Base-by-base conservation (phyloP, 1,140 invertebrate genomes). In the Artemia franciscana region DNA sequence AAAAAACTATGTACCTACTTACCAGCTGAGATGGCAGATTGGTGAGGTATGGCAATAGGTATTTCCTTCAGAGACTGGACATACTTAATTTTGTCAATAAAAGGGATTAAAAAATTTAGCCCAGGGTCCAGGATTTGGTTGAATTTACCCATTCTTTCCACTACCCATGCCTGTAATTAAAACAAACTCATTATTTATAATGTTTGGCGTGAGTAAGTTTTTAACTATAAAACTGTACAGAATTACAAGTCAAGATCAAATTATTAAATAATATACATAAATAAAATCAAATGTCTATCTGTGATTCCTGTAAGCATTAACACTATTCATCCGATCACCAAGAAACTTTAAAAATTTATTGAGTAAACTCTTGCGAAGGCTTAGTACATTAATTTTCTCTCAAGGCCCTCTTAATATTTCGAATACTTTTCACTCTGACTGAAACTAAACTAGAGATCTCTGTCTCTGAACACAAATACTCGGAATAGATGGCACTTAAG, bases 51-150 rank as follows among this genome's bases (percentile, higher is more conserved):
- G 78, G 98, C 94, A 69, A 99, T 98, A 0, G 94, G 92, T 65
- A 98, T 91, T 88, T 99, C 96, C 74, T 98, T 98, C 5, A 99
- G 75, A 77, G 88, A 93, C 74, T 99, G 96, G 21, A 98, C 93
- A 79, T 99, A 98, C 76, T 88, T 94, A 5, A 99, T 84, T 73
- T 78, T 81, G 75, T 99, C 95, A 59, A 96, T 73, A 65, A 99
- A 73, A 5, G 96, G 96, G 65, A 95, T 78, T 9, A 98, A 74
- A 63, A 98, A 69, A 72, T 98, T 99, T 3, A 99, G 75, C 5
- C 96, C 96, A 39, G 94, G 94, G 58, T 95, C 84, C 26, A 98
- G 73, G 64, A 95, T 88, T 74, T 85, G 80, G 71, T 90, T 79
- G 76, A 92, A 98, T 76, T 88, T 92, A 60, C 96, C 96, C 92